phyloP scores from a whole-genome alignment of 2,888 invertebrate genomes.

The Xestia xanthographa region DNA sequence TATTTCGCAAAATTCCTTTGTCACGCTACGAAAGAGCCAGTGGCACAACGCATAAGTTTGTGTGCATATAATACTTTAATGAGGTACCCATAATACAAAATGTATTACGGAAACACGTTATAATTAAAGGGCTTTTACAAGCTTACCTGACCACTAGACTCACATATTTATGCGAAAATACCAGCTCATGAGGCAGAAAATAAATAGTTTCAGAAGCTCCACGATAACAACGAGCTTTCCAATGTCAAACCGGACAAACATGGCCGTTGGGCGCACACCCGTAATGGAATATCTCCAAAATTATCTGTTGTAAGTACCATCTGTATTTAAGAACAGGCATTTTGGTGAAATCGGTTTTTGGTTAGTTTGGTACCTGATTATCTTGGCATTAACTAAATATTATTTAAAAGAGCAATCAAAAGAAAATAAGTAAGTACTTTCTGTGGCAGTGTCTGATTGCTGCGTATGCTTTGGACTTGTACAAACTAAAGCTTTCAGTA shows the following conservation, averaged over 20 bases:
- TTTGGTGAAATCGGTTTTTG: neutral
- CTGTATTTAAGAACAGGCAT: no score
- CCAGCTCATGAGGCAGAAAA: neutral
- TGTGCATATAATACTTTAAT: neutral
- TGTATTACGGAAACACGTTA: conserved; percentile 18
- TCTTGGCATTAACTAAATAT: no score
- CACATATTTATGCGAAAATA: conserved; percentile 51
- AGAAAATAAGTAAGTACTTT: neutral
- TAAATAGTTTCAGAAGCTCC: conserved; percentile 8
- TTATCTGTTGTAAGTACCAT: no score
- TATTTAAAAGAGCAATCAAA: neutral
- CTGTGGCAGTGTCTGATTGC: neutral
- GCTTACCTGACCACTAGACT: conserved; percentile 48
- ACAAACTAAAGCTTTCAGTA: neutral
- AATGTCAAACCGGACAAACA: neutral
- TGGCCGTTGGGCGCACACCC: no score
- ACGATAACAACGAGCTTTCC: neutral
- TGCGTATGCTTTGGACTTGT: neutral
- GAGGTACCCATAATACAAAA: conserved; percentile 8
- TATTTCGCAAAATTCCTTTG: neutral
- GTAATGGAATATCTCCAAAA: no score
- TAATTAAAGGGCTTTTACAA: conserved; percentile 43
- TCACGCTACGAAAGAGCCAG: neutral
- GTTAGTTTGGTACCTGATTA: neutral
- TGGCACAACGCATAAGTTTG: neutral